Base-by-base conservation (phyloP, 1,140 invertebrate genomes). In the Sweltsa coloradensis region DNA sequence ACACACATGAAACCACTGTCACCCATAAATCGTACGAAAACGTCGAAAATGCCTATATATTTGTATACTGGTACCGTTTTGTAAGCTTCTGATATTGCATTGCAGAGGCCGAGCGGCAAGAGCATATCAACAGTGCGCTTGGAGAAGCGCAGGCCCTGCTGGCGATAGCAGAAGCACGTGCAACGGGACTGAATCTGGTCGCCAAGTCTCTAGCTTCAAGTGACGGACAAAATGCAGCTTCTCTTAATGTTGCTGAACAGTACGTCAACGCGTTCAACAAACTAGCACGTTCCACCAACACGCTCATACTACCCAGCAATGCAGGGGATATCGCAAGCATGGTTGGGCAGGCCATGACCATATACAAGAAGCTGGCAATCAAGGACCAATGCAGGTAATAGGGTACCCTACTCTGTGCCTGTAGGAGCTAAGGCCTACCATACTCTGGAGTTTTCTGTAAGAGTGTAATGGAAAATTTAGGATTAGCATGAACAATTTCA, bases 201-300 rank as follows among this genome's bases (percentile, higher is more conserved):
- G 82, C 85, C 1, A 66, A 72, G 47, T 75, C 89, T 2, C 67
- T 93, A 2, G 55, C 59, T 3, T 53, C 65, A 50, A 52, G 70
- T 68, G 72, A 81, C 52, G 89, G 87, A 34, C 75, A 77, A 51
- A 81, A 90, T 70, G 95, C 95, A 3, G 95, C 93, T 13, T 81
- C 88, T 1, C 69, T 97, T n/a, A 81, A 78, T 23, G 71, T 98
- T 48, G 95, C 95, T 1, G 92, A 98, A 59, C 89, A 96, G 58
- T 99, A 99, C 63, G 87, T 99, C 29, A 64, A 74, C 22, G 94
- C 94, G 11, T 98, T 98, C 66, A 75, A 88, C 58, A 85, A 95
- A 57, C 63, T 99, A 42, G 95, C 95, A 0, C 87, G 91, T 65
- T 83, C 81, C 25, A 89, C 83, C 55, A 99, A 98, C 64, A 99